A percentile compares a stretch with the other conserved stretches of the same genome.
Evolutionary conservation across 2,113 vertebrate genomes (phyloP).

Genomic region (Cepphus grylle): DNA sequence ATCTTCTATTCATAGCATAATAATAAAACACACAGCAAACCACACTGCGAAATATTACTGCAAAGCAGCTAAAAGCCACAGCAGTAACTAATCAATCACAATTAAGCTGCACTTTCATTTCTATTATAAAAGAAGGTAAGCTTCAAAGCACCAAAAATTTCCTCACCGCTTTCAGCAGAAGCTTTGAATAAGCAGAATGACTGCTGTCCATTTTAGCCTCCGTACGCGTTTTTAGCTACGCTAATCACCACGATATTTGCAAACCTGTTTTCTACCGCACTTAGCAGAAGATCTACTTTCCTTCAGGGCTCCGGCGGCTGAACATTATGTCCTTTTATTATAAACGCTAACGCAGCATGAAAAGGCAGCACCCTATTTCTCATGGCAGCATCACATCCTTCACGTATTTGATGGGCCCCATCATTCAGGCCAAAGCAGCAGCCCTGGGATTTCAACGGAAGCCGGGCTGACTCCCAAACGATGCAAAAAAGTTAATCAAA

Average conservation of each 20-base stretch:
- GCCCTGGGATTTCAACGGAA: background rate
- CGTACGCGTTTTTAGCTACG: background rate
- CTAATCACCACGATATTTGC: background rate
- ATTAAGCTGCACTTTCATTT: constrained; percentile 20
- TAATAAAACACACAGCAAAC: background rate
- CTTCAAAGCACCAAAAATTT: constrained; percentile 16
- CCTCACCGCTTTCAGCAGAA: background rate
- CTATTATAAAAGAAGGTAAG: background rate
- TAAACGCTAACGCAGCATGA: background rate
- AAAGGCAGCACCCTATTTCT: background rate
- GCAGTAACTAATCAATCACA: constrained; percentile 38
- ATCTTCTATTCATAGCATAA: background rate
- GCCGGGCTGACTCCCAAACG: background rate
- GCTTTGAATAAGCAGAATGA: constrained; percentile 19
- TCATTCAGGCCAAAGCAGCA: background rate
- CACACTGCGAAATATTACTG: background rate
- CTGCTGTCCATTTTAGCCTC: background rate
- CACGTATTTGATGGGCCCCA: background rate
- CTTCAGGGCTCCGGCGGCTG: background rate
- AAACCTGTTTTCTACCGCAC: background rate
- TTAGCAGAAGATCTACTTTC: background rate
- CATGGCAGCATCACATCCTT: background rate
- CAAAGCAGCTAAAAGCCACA: background rate
- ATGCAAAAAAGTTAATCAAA: background rate
- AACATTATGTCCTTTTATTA: background rate